Evolutionary conservation across 2,113 vertebrate species (phyloP).

Genomic region (Orycteropus afer): DNA sequence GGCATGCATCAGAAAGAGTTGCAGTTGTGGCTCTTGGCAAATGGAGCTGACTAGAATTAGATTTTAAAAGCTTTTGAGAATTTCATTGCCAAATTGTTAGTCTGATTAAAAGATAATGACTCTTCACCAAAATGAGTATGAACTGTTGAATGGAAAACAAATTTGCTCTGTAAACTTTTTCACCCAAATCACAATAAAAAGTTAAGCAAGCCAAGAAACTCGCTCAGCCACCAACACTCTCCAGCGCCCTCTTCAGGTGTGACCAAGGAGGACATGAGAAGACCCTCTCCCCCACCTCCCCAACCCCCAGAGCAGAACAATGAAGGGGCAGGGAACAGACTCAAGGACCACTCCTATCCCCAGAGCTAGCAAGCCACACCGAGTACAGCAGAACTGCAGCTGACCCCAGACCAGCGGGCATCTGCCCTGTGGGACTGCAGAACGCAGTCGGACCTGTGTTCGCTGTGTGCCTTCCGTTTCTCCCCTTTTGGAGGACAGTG

Average conservation of each 20-base stretch:
- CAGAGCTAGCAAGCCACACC: not conserved
- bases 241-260: not conserved
- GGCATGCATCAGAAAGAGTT: not conserved
- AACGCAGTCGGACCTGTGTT: not conserved
- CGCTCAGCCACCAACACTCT: not conserved
- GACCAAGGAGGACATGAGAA: not conserved
- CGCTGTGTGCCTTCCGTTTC: not conserved
- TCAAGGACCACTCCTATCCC: not conserved
- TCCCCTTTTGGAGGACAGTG: not conserved
- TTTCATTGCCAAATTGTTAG: not conserved
- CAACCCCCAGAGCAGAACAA: not conserved
- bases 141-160: too few relatives aligned
- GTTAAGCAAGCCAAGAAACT: not conserved
- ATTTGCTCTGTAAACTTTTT: too few relatives aligned
- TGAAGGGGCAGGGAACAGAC: not conserved
- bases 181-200: too few relatives aligned
- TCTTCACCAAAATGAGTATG: too few relatives aligned
- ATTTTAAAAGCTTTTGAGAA: not conserved
- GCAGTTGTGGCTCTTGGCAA: not conserved
- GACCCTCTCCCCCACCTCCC: not conserved
- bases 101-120: not conserved
- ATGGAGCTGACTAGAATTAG: not conserved
- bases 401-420: too few relatives aligned
- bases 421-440: not conserved
- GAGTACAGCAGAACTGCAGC: too few relatives aligned